Base-by-base conservation (phyloP, 1,140 invertebrate species). In the Listronotus bonariensis region DNA sequence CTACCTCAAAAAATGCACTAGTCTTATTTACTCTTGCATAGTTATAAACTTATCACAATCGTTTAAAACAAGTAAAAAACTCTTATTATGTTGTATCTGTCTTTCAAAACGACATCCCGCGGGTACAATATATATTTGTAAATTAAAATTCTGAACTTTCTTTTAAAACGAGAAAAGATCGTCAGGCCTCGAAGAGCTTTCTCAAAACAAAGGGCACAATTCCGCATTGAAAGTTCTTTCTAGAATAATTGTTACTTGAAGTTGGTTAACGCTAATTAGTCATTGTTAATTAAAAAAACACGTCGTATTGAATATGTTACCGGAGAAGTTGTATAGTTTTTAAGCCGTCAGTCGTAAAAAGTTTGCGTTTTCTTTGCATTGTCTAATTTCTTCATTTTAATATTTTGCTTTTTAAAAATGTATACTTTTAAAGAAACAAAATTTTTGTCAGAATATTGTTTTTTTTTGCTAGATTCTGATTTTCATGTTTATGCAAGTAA, bases 271-370 rank as follows among this genome's bases (percentile, higher is more conserved):
- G 68, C 70, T 69, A 72, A 72, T 72, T 71, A 71, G 63, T 69
- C 67, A 69, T 67, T 71, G 67, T 67, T 71, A 71, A 71, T 71
- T 71, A 71, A 71, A 71, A 69, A 70, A 68, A 49, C 46, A 57
- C 65, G 64, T 62, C 53, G 58, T 58, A 68, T 65, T 65, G 65
- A 68, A 68, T 67, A 64, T 67, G 68, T 70, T 70, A 46, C 26
- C 49, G 59, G 60, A 59, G 46, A 56, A 46, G 56, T 48, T 36
- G 12, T 26, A 46, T 56, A 56, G 54, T 56, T 56, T 56, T 56
- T 56, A 43, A 56, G 54, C 54, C 34, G 41, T 56, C 40, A 56
- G 54, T 15, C 54, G 54, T 56, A 36, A 36, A 36, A 36, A 36
- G 34, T 36, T 36, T 12, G 34, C 34, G 34, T 36, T 36, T 34